Evolutionary conservation across 2,888 invertebrate species (phyloP).

Genomic region (Creontiades dilutus): DNA sequence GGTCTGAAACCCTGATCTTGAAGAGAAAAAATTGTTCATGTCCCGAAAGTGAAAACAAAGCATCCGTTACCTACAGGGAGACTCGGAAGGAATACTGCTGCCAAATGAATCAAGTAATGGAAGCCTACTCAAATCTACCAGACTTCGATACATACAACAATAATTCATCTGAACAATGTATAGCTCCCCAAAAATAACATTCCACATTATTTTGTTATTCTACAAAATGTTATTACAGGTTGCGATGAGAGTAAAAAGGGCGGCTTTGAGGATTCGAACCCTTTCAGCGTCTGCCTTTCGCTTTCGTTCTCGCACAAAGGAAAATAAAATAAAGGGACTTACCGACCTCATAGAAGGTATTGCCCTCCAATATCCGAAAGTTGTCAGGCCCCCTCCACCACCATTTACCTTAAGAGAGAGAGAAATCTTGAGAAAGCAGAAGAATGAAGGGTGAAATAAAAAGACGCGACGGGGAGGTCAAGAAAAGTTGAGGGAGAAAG

Average conservation of each 20-base stretch:
- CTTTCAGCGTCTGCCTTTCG: background rate
- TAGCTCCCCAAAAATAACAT: background rate
- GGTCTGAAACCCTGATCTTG: too few species aligned
- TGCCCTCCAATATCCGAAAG: constrained; percentile 32
- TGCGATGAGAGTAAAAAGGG: background rate
- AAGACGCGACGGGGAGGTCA: background rate
- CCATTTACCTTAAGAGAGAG: background rate
- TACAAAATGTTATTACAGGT: background rate
- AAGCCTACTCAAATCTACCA: too few species aligned
- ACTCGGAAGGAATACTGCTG: too few species aligned
- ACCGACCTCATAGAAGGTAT: constrained; percentile 42
- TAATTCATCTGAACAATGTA: too few species aligned
- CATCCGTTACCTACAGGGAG: too few species aligned
- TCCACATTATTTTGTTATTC: background rate
- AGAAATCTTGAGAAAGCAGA: background rate
- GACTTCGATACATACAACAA: too few species aligned
- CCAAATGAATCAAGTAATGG: too few species aligned
- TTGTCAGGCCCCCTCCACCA: constrained; percentile 2
- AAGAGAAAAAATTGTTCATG: too few species aligned
- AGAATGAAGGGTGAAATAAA: background rate
- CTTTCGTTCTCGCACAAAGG: background rate
- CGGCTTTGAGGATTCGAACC: background rate
- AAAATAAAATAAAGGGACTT: background rate
- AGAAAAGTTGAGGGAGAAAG: background rate
- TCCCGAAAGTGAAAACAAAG: too few species aligned